Evolutionary conservation across 1,140 invertebrate species (phyloP).

Genomic region (Zaprionus gabonicus): DNA sequence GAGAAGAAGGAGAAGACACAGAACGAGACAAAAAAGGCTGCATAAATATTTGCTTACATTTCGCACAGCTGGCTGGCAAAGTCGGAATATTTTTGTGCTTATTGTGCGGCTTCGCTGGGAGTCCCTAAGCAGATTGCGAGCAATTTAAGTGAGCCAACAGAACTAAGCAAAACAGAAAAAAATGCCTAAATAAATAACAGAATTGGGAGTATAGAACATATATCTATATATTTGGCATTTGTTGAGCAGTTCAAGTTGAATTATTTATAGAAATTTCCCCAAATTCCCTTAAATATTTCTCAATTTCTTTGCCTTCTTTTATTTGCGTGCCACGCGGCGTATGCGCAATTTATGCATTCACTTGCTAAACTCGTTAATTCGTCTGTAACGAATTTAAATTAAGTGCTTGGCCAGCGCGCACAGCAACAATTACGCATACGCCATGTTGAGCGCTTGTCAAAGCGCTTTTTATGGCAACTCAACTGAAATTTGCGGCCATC

Average conservation of each 20-base stretch:
- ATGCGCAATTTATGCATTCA: conserved; percentile 3
- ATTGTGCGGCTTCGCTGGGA: background rate
- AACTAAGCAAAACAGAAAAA: background rate
- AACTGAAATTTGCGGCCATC: background rate
- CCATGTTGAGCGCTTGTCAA: conserved; percentile 27
- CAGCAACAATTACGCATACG: conserved; percentile 31
- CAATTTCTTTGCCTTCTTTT: background rate
- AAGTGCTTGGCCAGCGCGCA: background rate
- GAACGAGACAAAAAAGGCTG: conserved; percentile 34
- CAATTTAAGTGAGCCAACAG: background rate
- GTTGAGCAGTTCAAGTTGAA: too few species aligned
- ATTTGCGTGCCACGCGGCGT: conserved; percentile 3
- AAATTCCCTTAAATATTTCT: background rate
- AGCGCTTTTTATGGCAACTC: conserved; percentile 18
- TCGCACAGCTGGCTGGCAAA: conserved; percentile 23
- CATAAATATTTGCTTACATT: conserved; percentile 67
- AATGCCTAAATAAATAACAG: background rate
- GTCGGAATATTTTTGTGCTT: background rate
- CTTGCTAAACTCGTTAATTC: conserved; percentile 12
- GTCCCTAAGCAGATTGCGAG: conserved; percentile 8
- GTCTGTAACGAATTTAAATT: conserved; percentile 11
- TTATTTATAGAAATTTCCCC: background rate
- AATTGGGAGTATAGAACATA: background rate
- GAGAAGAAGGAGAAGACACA: background rate
- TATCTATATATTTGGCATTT: too few species aligned